Evolutionary conservation across 2,888 invertebrate genomes (phyloP), one percentile per base, ranked within the genome.

Genomic region (Epinotia demarniana): DNA sequence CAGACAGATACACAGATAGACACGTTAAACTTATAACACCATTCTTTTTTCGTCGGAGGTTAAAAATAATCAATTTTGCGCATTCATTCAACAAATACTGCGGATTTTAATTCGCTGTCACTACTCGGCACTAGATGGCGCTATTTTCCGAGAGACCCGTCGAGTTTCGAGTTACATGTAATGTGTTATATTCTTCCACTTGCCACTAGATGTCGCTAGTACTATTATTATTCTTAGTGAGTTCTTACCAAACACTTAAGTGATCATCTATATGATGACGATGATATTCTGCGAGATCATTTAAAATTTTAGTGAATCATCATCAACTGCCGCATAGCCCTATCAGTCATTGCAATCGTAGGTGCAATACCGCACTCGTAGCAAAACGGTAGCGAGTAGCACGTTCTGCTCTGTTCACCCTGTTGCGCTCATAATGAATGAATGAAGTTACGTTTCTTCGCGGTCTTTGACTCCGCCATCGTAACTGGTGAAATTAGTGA

Each of bases 61-160:
- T 46, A 33, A 33, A 33, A 33, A 33, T 33, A 33, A 33, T 8
- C 33, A 0, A 33, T 33, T 8, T 27, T 33, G 8, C 33, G 46
- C 46, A 16, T 16, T 1, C 33, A 16, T 49, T 49, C 49, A 16
- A 53, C 53, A n/a, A n/a, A n/a, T n/a, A n/a, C 53, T n/a, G 53
- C 53, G n/a, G 53, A 53, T n/a, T 55, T 39, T 18, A 8, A 12
- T 19, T 16, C n/a, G 57, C 27, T 33, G n/a, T 9, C 49, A 23
- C 75, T 71, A 75, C 60, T 75, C 70, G 23, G 60, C 64, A 71
- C 70, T 60, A 75, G 75, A 71, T 75, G 75, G 58, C 75, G 60
- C 27, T 53, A 18, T 46, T 43, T 49, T 4, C n/a, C 27, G n/a
- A 27, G 23, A 27, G 23, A 33, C 11, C 3, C 2, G n/a, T 53